Evolutionary conservation across 2,113 vertebrate species (phyloP), one percentile per base, ranked within the genome.

Genomic region (Stictonetta naevosa): DNA sequence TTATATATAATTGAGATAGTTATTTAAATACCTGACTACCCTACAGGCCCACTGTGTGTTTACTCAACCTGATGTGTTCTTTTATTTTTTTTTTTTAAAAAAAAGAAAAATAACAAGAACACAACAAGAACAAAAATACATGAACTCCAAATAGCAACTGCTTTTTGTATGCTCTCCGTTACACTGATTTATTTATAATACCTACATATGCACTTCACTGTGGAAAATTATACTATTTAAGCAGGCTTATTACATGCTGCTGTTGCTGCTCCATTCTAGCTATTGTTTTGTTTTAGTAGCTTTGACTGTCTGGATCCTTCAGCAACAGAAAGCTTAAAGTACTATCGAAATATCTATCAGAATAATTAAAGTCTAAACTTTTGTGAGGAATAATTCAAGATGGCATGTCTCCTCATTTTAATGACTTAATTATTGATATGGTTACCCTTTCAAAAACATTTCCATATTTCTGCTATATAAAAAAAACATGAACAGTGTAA

Each of bases 151-250:
- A 83, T 6, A 87, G 36, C 60, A 91, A 68, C 29, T 92, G 55
- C 34, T 72, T 96, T 38, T 60, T 71, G 46, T 92, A 89, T 86
- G 82, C 86, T 95, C 95, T 94, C 71, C 34, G 46, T 91, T 93
- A 72, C 36, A 91, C 62, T 92, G 92, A 95, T 75, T 86, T 80
- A 95, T 95, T 96, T 92, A 89, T 87, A 93, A 92, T 85, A 80
- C 50, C 76, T 84, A 48, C 40, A 86, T 93, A 94, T 88, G 48
- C 78, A 86, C 82, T 94, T 95, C 76, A 77, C 58, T 40, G 44
- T 34, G 66, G 71, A 92, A 69, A 21, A 68, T 48, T 77, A 4
- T 13, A 26, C 13, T 53, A 23, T 86, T 84, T 20, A 74, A 89
- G 34, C 67, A 96, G 88, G 58, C 34, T 95, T 55, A 62, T 80